Evolutionary conservation across 2,888 invertebrate genomes (phyloP), one percentile per base, ranked within the genome.

Genomic region (Lacanobia wlatinum): DNA sequence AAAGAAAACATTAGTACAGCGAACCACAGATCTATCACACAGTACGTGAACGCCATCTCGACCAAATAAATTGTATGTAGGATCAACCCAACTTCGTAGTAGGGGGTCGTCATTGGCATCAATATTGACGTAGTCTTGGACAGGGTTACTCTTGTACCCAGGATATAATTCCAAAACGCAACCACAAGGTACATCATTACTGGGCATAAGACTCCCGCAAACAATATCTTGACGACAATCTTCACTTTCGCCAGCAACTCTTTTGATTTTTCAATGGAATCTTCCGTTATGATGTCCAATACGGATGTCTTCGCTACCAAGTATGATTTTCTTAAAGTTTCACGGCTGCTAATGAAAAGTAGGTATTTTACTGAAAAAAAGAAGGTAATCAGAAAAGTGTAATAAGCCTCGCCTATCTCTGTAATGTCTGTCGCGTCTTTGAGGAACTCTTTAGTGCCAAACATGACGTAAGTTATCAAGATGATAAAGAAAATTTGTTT

Each of bases 21-120:
- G 62, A 93, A 94, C 93, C 94, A 95, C 78, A 93, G 84, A 67
- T 95, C 94, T 21, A 90, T 73, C 0, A 87, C 67, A 4, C 92
- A 78, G 12, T 91, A 85, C 0, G 89, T 88, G 10, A 89, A 87
- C 0, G 89, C 74, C 23, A 91, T 85, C 71, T 90, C 84, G 9
- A 89, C 80, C 21, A 95, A 73, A 73, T 88, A 93, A 9, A 91
- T 73, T 0, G 85, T 80, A 67, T 95, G 95, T 1, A 94, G 64
- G 0, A 90, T 48, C 77, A 92, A 89, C 0, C 91, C 90, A 0
- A 94, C 66, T 82, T 95, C 94, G 48, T 90, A 92, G 63, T 89
- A 94, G 0, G 95, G 94, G 4, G 89, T 81, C 0, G 87, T 87
- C 92, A 94, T 92, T 0, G 95, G 92, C 91, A 94, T 89, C 1